Base-by-base conservation (phyloP, 1,140 invertebrate species). In the Medauroidea extradentata region DNA sequence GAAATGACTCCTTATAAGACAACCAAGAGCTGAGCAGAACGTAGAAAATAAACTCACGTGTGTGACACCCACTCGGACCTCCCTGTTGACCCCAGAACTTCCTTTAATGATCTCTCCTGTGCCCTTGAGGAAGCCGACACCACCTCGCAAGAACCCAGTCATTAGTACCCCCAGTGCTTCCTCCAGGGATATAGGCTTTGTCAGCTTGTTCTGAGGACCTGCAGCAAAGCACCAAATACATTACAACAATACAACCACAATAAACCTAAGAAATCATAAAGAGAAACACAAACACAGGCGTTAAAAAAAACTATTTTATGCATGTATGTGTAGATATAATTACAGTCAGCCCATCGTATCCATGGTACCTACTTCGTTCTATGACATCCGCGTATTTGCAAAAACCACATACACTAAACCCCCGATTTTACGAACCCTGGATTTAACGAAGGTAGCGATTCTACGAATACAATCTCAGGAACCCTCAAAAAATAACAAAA, bases 81-180 rank as follows among this genome's bases (percentile, higher is more conserved):
- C 97, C 63, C 94, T 79, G 73, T 94, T 96, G 0, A 97, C 90
- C 11, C 89, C 86, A 0, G 91, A 91, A 63, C 87, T 91, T 2
- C 95, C 95, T 78, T 98, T 98, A 61, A 97, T 97, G 68, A 97
- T 97, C 77, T 98, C 95, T 5, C 90, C 90, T 48, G 91, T 91
- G 14, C 92, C 92, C 76, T 98, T 98, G 3, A 98, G 76, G 74
- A 98, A 98, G 13, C 96, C 94, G 18, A 90, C 91, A 18, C 95
- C 95, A 1, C 96, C 96, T 64, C 93, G 80, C 2, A 98, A 73
- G 79, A 98, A 99, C 38, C 95, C 96, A n/a, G 91, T 88, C 82
- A 95, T 91, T 62, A 99, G 77, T 59, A 98, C 84, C 65, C 87
- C 89, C 42, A 99, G 76, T 0, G 93, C 91, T 74, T 99, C 96